Conservation (phyloP, 2,888 invertebrate genomes). For the Cheilosia scutellata region DNA sequence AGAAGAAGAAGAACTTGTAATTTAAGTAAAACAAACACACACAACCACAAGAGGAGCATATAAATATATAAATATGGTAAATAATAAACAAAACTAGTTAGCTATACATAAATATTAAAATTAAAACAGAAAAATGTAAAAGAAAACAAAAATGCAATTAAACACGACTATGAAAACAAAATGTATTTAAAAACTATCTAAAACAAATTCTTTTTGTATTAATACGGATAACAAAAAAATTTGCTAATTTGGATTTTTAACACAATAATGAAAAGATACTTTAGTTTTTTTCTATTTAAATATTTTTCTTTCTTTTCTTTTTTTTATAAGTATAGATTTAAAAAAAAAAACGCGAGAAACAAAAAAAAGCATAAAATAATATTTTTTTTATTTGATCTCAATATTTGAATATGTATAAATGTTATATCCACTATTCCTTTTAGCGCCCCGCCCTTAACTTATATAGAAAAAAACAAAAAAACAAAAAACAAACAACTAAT, state of each 20-base stretch:
- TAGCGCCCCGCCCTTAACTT: constrained; percentile 70
- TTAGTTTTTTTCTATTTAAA: constrained; percentile 71
- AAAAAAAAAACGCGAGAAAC: constrained; percentile 40
- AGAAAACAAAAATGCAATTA: constrained; percentile 16
- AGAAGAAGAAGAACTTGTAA: constrained; percentile 72
- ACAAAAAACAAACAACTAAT: constrained; percentile 30
- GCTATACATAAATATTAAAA: constrained; percentile 62
- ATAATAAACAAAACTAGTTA: constrained; percentile 65
- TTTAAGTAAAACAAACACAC: constrained; percentile 53
- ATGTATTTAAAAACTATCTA: constrained; percentile 58
- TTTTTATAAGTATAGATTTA: constrained; percentile 52
- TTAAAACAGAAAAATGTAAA: constrained; percentile 41
- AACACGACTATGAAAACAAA: constrained; percentile 57
- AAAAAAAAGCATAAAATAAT: constrained; percentile 66
- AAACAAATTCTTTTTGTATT: constrained; percentile 66
- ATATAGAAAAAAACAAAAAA: constrained; percentile 50
- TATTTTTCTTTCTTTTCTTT: constrained; percentile 54
- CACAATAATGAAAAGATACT: constrained; percentile 62
- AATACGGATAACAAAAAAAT: constrained; percentile 48
- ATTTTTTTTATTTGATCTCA: constrained; percentile 75
- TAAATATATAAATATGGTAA: constrained; percentile 70
- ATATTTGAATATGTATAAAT: constrained; percentile 75
- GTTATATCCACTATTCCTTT: constrained; percentile 69
- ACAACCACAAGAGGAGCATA: constrained; percentile 63
- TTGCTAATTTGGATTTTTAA: constrained; percentile 54